A percentile compares a stretch with the other conserved stretches of the same genome.
phyloP scores from a whole-genome alignment of 2,888 invertebrate species.

The Myopa testacea region DNA sequence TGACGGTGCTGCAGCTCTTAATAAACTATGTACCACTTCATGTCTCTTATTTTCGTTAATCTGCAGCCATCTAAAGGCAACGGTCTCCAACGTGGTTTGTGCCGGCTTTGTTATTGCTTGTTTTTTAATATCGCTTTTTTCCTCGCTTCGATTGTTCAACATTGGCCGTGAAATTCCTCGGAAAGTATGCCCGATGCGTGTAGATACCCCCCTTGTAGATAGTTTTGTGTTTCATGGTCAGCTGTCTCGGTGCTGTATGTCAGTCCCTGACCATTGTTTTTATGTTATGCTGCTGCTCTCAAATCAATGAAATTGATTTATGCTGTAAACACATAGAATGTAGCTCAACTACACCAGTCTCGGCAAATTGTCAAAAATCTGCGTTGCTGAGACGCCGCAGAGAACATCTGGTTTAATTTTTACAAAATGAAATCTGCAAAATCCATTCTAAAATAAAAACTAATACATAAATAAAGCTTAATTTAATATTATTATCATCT shows the following conservation, averaged over 20 bases:
- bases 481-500: too few relatives aligned
- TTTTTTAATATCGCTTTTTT: conserved; percentile 12
- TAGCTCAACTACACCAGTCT: too few relatives aligned
- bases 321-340: too few relatives aligned
- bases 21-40: background rate
- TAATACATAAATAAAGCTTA: too few relatives aligned
- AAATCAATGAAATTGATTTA: conserved; percentile 25
- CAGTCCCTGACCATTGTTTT: background rate
- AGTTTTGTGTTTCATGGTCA: conserved; percentile 18
- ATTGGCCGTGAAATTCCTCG: conserved; percentile 12
- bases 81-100: background rate
- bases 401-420: too few relatives aligned
- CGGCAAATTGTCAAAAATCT: too few relatives aligned
- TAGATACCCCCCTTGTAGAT: too few relatives aligned
- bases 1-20: conserved; percentile 6
- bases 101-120: background rate
- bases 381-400: too few relatives aligned
- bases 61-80: background rate
- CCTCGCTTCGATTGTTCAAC: background rate
- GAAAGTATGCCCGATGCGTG: background rate
- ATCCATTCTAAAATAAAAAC: too few relatives aligned
- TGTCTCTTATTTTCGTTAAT: background rate
- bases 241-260: conserved; percentile 1
- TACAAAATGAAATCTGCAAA: too few relatives aligned
- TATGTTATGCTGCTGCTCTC: background rate